Evolutionary conservation across 2,888 invertebrate genomes (phyloP).

Genomic region (Agrochola circellaris): DNA sequence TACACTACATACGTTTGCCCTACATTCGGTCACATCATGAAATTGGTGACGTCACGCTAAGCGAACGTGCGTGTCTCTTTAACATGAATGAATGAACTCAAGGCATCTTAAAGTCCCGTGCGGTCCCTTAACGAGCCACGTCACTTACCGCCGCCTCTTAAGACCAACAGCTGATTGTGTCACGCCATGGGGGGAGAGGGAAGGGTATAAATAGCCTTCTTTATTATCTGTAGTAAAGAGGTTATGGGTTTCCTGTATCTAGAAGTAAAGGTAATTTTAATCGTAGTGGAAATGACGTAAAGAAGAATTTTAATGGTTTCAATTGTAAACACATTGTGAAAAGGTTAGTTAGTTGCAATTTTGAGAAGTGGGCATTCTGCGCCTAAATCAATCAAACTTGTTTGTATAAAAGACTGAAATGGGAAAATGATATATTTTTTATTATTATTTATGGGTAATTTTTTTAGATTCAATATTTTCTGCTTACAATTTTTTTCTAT

Average conservation of each 20-base stretch:
- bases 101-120: conserved; percentile 46
- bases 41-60: conserved; percentile 39
- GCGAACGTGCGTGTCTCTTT: conserved; percentile 49
- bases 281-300: background rate
- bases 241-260: background rate
- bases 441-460: too few relatives aligned
- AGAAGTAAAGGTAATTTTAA: conserved; percentile 12
- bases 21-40: conserved; percentile 16
- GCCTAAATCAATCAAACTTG: background rate
- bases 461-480: background rate
- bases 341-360: background rate
- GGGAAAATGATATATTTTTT: background rate
- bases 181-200: background rate
- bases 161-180: conserved; percentile 55
- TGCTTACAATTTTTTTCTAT: background rate
- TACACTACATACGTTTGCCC: background rate
- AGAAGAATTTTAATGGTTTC: background rate
- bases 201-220: conserved; percentile 22
- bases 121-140: conserved; percentile 55
- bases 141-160: conserved; percentile 54
- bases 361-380: too few relatives aligned
- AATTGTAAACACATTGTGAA: background rate
- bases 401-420: background rate
- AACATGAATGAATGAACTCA: conserved; percentile 56
- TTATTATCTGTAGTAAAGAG: conserved; percentile 12